Conservation (phyloP, 2,888 invertebrate genomes). For the Acronicta alni region DNA sequence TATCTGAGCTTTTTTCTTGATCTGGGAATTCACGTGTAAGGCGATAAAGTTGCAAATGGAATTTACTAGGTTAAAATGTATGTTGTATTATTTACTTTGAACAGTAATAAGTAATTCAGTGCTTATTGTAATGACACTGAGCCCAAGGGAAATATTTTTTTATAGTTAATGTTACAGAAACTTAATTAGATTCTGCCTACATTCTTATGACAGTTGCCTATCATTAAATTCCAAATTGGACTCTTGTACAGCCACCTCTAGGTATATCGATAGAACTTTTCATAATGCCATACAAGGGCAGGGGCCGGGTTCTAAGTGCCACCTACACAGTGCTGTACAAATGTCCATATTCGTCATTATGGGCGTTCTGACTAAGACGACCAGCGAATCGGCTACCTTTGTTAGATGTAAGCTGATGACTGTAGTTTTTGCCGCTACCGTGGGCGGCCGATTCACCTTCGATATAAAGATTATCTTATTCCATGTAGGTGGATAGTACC, state of each 20-base stretch:
- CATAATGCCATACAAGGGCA: slow-evolving; percentile 75
- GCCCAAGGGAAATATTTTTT: too few relatives aligned
- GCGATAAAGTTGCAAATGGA: slow-evolving; percentile 14
- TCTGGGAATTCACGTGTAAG: slow-evolving; percentile 13
- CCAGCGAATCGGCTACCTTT: slow-evolving; percentile 85
- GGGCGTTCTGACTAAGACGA: slow-evolving; percentile 82
- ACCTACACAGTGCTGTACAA: slow-evolving; percentile 81
- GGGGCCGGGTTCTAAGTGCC: slow-evolving; percentile 78
- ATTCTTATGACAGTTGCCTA: slow-evolving; percentile 20
- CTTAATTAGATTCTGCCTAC: background rate
- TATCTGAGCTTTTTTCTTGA: slow-evolving; percentile 13
- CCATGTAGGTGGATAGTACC: slow-evolving; percentile 78
- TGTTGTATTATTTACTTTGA: too few relatives aligned
- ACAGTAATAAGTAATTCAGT: too few relatives aligned
- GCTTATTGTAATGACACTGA: too few relatives aligned
- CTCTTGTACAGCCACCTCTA: slow-evolving; percentile 30
- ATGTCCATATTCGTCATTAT: slow-evolving; percentile 86
- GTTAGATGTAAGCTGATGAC: slow-evolving; percentile 81
- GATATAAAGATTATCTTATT: slow-evolving; percentile 78
- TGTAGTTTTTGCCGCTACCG: slow-evolving; percentile 73
- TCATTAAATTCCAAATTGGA: slow-evolving; percentile 33
- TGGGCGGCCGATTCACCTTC: slow-evolving; percentile 87
- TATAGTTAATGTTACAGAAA: background rate
- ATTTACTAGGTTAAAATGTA: background rate
- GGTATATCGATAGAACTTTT: slow-evolving; percentile 64